Evolutionary conservation across 2,113 vertebrate species (phyloP).

Genomic region (Plecturocebus donacophilus): DNA sequence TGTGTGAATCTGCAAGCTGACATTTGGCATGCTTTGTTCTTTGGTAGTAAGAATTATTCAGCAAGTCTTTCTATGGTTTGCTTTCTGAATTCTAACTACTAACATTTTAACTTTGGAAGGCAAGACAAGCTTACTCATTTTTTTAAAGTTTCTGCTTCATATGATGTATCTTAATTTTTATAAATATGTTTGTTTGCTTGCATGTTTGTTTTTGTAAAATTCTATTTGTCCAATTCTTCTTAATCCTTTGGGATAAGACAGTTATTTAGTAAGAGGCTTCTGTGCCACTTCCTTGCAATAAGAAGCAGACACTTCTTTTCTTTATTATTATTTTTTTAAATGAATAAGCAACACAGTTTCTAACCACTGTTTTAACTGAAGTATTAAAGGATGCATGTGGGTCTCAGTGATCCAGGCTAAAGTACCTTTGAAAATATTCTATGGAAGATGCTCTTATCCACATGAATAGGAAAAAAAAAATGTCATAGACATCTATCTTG

Average conservation of each 20-base stretch:
- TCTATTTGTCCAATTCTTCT: not conserved
- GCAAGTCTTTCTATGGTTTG: not conserved
- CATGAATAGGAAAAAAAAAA: not conserved
- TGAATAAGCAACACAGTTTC: not conserved
- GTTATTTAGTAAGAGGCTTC: not conserved
- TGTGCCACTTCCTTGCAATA: not conserved
- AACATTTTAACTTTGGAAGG: conserved; percentile 10
- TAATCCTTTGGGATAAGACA: not conserved
- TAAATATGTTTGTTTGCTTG: not conserved
- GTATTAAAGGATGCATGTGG: not conserved
- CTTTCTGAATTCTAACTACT: conserved; percentile 37
- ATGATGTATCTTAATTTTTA: not conserved
- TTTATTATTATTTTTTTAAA: not conserved
- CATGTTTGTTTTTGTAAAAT: not conserved
- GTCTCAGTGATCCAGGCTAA: conserved; percentile 1
- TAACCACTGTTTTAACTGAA: not conserved
- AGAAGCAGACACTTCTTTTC: not conserved
- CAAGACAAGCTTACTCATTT: not conserved
- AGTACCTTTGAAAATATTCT: not conserved
- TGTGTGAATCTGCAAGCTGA: not conserved
- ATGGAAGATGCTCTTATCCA: not conserved
- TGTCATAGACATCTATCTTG: not conserved
- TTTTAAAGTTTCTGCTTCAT: conserved; percentile 15
- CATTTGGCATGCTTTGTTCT: conserved; percentile 15
- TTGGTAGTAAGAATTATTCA: conserved; percentile 14